These are phyloP conservation scores for Drosophila recens DNA, from an alignment of 2,888 invertebrate genomes.

Conservation along the genomic window DNA sequence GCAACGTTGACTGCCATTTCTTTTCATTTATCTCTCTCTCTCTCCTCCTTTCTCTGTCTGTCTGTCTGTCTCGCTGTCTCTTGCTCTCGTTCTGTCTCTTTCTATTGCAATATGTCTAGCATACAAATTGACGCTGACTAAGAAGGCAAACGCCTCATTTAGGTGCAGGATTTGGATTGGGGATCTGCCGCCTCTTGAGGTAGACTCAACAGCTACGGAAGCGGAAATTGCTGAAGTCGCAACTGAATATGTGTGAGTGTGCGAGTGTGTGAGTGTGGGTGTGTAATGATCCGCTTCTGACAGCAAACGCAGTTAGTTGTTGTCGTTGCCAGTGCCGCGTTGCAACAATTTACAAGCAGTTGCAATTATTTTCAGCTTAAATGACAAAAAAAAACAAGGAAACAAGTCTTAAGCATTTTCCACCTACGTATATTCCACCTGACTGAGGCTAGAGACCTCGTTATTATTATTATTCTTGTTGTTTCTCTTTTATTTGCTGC, in stretches of 20 bases:
- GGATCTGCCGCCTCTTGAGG: slow-evolving; percentile 59
- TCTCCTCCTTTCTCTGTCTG: slow-evolving; percentile 5
- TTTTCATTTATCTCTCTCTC: slow-evolving; percentile 51
- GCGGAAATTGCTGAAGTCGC: slow-evolving; percentile 81
- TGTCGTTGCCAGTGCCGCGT: slow-evolving; percentile 49
- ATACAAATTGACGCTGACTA: slow-evolving; percentile 54
- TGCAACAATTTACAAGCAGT: slow-evolving; percentile 80
- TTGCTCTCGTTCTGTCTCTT: background rate
- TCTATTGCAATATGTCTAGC: slow-evolving; percentile 37
- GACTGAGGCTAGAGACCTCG: slow-evolving; percentile 32
- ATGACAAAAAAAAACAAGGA: slow-evolving; percentile 82
- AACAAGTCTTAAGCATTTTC: slow-evolving; percentile 81
- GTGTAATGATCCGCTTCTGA: slow-evolving; percentile 72
- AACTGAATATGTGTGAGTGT: slow-evolving; percentile 24
- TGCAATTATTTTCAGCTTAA: slow-evolving; percentile 85
- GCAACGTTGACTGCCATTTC: slow-evolving; percentile 70
- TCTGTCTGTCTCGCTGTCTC: slow-evolving; percentile 12
- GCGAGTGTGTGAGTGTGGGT: slow-evolving; percentile 27
- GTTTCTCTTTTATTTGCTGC: slow-evolving; percentile 42
- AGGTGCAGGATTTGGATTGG: slow-evolving; percentile 22
- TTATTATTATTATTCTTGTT: slow-evolving; percentile 54
- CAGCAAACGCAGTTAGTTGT: slow-evolving; percentile 56
- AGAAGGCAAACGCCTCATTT: slow-evolving; percentile 39
- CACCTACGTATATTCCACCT: slow-evolving; percentile 27
- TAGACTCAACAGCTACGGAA: slow-evolving; percentile 69